A percentile compares a stretch with the other conserved stretches of the same genome.
Evolutionary conservation across 2,113 vertebrate genomes (phyloP).

Genomic region (Fregetta grallaria): DNA sequence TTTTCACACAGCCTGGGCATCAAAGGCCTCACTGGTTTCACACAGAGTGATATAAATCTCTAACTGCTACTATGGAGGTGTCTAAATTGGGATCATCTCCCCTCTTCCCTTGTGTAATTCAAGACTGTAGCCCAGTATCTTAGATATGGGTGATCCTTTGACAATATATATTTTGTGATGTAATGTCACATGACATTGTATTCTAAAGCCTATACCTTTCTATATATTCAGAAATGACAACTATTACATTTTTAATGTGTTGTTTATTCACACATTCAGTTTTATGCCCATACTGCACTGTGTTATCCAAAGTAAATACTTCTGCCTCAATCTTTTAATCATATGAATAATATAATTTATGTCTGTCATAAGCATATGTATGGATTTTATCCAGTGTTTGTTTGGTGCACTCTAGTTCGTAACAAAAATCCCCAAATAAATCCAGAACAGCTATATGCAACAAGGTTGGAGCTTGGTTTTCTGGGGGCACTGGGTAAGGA

Average conservation of each 20-base stretch:
- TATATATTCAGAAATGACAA: neutral
- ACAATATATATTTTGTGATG: neutral
- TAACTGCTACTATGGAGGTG: neutral
- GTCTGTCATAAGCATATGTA: neutral
- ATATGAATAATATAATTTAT: neutral
- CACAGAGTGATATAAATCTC: neutral
- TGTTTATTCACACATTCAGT: neutral
- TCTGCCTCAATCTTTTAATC: neutral
- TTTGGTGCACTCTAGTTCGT: neutral
- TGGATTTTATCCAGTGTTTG: neutral
- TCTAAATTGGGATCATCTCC: neutral
- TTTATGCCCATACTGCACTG: neutral
- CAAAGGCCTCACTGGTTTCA: neutral
- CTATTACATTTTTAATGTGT: neutral
- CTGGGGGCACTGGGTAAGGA: neutral
- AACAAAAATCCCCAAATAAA: neutral
- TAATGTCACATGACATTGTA: neutral
- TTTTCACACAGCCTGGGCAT: neutral
- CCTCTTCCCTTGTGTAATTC: neutral
- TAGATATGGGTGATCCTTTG: neutral
- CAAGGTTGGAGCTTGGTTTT: neutral
- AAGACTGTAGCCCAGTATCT: neutral
- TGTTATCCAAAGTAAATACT: neutral
- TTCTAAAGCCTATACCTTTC: neutral
- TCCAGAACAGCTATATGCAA: neutral